These are phyloP conservation scores for Tenthredo amoena DNA, from an alignment of 2,888 invertebrate genomes.

Conservation along the genomic window DNA sequence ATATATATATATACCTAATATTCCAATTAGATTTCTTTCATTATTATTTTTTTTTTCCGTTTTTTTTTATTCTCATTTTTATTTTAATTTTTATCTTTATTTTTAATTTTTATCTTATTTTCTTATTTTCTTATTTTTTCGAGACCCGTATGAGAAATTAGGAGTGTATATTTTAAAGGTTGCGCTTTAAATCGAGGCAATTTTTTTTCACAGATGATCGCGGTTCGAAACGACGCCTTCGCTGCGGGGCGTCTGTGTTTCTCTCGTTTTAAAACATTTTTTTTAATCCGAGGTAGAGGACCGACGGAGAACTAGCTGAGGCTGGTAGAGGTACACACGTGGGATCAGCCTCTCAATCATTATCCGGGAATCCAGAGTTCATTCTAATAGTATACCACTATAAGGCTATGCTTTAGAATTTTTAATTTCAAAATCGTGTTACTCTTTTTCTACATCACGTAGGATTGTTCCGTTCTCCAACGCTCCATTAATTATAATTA, in stretches of 20 bases:
- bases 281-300: conserved; percentile 61
- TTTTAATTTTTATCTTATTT: neutral
- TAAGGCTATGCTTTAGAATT: conserved; percentile 49
- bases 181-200: conserved; percentile 70
- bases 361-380: conserved; percentile 55
- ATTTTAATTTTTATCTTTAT: neutral
- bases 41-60: neutral
- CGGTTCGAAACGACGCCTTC: conserved; percentile 64
- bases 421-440: conserved; percentile 56
- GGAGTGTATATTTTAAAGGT: conserved; percentile 36
- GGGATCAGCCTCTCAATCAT: conserved; percentile 54
- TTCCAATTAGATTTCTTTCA: conserved; percentile 9
- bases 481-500: conserved; percentile 55
- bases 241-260: conserved; percentile 75
- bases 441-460: conserved; percentile 43
- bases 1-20: too few relatives aligned
- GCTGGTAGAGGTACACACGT: conserved; percentile 34
- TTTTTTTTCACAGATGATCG: conserved; percentile 66
- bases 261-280: conserved; percentile 72
- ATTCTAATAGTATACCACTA: neutral
- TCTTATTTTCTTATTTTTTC: neutral
- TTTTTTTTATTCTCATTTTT: neutral
- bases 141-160: conserved; percentile 25
- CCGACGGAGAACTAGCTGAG: neutral
- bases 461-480: conserved; percentile 50